A percentile compares a stretch with the other conserved stretches of the same genome.
These are phyloP conservation scores for Indicator indicator DNA, from an alignment of 2,113 vertebrate genomes.

Conservation along the genomic window DNA sequence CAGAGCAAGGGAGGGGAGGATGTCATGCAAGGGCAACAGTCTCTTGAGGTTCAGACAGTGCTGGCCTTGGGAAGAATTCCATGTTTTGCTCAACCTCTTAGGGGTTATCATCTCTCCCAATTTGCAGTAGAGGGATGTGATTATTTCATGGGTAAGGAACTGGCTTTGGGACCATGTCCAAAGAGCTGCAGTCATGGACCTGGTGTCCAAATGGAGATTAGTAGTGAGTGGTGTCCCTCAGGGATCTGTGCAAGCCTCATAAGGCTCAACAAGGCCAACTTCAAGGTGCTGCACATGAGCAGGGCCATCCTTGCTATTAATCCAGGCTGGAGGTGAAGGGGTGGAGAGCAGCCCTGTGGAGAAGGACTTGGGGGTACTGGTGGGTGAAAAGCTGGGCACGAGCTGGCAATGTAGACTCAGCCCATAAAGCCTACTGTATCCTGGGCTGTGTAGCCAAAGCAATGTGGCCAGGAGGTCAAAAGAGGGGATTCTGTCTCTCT, in stretches of 20 bases:
- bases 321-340: background rate
- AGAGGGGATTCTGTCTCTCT: background rate
- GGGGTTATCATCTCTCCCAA: rapidly evolving
- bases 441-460: background rate
- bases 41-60: background rate
- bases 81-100: rapidly evolving
- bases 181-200: background rate
- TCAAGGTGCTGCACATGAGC: background rate
- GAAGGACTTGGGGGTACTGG: background rate
- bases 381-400: background rate
- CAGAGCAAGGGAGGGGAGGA: too few species aligned
- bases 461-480: background rate
- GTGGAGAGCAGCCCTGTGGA: background rate
- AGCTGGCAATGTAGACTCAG: rapidly evolving
- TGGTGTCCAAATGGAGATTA: background rate
- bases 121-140: background rate
- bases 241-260: background rate
- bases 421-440: rapidly evolving
- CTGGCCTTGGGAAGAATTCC: background rate
- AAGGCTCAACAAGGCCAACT: background rate
- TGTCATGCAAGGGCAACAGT: rapidly evolving
- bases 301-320: rapidly evolving
- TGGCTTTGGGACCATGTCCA: background rate
- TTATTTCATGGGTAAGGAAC: background rate
- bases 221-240: background rate